phyloP scores from a whole-genome alignment of 2,797 vertebrate genomes.

The Pseudochaenichthys georgianus region DNA sequence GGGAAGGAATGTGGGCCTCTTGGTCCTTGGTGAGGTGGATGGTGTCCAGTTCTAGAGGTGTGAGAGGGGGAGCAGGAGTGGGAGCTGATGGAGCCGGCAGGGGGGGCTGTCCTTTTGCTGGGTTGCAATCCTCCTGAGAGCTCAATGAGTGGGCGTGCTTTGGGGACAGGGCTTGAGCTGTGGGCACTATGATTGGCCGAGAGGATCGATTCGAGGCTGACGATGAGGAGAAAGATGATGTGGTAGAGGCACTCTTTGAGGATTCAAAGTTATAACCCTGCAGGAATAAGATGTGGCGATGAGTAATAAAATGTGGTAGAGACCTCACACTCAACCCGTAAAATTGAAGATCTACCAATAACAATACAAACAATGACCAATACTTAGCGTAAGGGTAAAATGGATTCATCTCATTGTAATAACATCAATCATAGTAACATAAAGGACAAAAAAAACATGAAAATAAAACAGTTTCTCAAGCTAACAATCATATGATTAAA shows the following conservation, averaged over 20 bases:
- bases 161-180: slow-evolving; percentile 84
- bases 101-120: slow-evolving; percentile 64
- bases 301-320: background rate
- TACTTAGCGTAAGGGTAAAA: background rate
- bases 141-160: slow-evolving; percentile 59
- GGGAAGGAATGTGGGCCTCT: slow-evolving; percentile 68
- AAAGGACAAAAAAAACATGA: too few relatives aligned
- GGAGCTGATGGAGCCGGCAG: slow-evolving; percentile 61
- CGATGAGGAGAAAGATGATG: slow-evolving; percentile 62
- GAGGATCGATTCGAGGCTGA: slow-evolving; percentile 74
- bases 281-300: slow-evolving; percentile 38
- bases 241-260: slow-evolving; percentile 83
- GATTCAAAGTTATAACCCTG: slow-evolving; percentile 90
- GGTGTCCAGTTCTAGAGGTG: slow-evolving; percentile 77
- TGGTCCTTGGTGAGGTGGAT: slow-evolving; percentile 82
- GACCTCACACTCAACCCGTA: background rate
- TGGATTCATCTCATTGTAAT: too few relatives aligned
- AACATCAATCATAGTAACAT: too few relatives aligned
- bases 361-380: background rate
- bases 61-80: slow-evolving; percentile 63
- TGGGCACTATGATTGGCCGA: slow-evolving; percentile 91
- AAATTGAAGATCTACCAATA: background rate
- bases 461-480: too few relatives aligned
- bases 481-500: background rate
- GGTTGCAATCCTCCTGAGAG: slow-evolving; percentile 57